Base-by-base conservation (phyloP, 1,140 invertebrate species). In the Drosophila watanabei region DNA sequence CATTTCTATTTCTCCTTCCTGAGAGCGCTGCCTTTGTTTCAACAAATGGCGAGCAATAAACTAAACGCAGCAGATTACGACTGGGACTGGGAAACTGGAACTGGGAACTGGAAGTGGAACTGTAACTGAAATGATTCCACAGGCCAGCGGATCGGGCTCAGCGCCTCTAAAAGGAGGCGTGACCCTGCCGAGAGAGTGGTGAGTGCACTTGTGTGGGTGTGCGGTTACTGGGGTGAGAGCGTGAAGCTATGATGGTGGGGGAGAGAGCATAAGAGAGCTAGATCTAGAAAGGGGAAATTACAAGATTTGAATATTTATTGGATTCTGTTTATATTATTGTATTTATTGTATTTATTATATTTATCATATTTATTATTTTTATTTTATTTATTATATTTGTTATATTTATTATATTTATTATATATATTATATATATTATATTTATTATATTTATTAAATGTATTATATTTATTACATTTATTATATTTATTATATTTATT, bases 1-100 rank as follows among this genome's bases (percentile, higher is more conserved):
- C 43, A 43, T 78, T 45, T 18, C 39, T 52, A 11, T 33, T 14
- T 20, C 68, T 45, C 24, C 54, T 2, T 2, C 46, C 20, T 1
- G 9, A 4, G 8, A 3, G 2, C 68, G 48, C 48, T 37, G 52
- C 63, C 51, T 86, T 88, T 80, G 71, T 82, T 76, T 78, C 80
- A 80, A 90, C 80, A 91, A 90, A 90, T 80, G 72, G 70, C 64
- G 41, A 68, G 86, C 73, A 72, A 90, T 86, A 86, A 90, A 89
- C 82, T 86, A 90, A 86, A 86, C 75, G 79, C 73, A 86, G 82
- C 76, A 82, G 87, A 90, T 90, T 85, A 86, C 72, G 75, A 66
- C 82, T 60, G 63, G 77, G 59, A 62, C 30, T 16, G 41, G 24
- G 13, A 3, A 24, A 3, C 24, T 24, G 41, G 20, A 48, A 24